phyloP scores from a whole-genome alignment of 2,797 vertebrate species.

The Poecilia velifera region DNA sequence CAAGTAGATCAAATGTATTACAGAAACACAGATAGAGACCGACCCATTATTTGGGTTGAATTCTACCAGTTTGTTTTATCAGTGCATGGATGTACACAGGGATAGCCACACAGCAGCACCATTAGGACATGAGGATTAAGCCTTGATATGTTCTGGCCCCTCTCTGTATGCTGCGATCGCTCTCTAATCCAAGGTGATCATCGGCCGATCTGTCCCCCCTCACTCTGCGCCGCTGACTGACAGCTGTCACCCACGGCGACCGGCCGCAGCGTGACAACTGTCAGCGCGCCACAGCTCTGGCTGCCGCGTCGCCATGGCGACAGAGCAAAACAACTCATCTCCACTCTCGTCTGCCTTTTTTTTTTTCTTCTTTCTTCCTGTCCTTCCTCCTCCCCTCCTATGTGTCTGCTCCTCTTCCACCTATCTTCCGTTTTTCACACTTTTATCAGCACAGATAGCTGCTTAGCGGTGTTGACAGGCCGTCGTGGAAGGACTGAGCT shows the following conservation, averaged over 20 bases:
- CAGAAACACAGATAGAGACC: not conserved
- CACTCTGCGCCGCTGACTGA: conserved; percentile 75
- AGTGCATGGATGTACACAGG: conserved; percentile 20
- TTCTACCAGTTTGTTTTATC: not conserved
- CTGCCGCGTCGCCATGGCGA: conserved; percentile 69
- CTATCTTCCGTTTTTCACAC: conserved; percentile 28
- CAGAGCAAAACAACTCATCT: conserved; percentile 69
- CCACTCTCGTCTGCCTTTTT: conserved; percentile 20
- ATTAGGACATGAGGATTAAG: conserved; percentile 65
- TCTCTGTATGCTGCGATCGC: conserved; percentile 54
- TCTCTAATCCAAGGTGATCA: conserved; percentile 80
- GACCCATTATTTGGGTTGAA: not conserved
- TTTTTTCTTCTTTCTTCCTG: not conserved
- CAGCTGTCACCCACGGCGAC: conserved; percentile 78
- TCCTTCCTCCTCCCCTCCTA: not conserved
- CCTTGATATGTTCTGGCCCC: conserved; percentile 58
- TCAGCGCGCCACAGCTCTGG: conserved; percentile 57
- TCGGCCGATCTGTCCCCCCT: conserved; percentile 69
- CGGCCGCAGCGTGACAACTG: conserved; percentile 69
- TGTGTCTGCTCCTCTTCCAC: conserved; percentile 36
- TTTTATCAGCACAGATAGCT: conserved; percentile 45
- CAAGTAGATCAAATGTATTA: not conserved
- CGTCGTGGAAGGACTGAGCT: conserved; percentile 67
- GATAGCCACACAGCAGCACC: conserved; percentile 23
- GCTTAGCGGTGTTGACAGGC: conserved; percentile 60